Conservation (phyloP, 1,140 invertebrate genomes). For the Triops cancriformis region DNA sequence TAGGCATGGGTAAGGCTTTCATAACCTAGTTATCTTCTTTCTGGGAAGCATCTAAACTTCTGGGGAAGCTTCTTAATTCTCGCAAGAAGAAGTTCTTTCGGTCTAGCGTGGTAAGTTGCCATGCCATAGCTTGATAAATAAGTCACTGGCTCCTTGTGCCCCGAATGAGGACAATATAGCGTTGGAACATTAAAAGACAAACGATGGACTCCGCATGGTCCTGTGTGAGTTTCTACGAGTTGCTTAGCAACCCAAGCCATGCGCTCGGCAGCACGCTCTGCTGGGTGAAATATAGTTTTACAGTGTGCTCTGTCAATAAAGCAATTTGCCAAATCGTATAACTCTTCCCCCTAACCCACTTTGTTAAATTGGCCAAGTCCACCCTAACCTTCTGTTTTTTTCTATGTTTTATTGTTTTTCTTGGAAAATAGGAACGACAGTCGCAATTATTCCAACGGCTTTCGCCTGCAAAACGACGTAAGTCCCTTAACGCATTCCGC, state of each 20-base stretch:
- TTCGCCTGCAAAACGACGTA: background rate
- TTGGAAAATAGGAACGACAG: background rate
- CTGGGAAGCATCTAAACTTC: background rate
- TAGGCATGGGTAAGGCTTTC: too few species aligned
- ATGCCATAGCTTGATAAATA: background rate
- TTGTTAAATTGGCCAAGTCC: background rate
- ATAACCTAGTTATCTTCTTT: background rate
- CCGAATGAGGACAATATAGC: background rate
- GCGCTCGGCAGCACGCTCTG: background rate
- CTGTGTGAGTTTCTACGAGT: background rate
- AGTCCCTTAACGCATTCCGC: background rate
- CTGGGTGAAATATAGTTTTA: background rate
- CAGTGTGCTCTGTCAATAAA: background rate
- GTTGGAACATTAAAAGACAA: background rate
- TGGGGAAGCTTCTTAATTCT: background rate
- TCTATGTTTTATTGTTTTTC: background rate
- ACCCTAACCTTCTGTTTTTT: background rate
- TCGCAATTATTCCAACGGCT: background rate
- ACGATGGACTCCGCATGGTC: background rate
- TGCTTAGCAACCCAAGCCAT: background rate
- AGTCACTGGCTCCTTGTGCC: background rate
- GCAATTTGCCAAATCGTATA: background rate
- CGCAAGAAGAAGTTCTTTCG: background rate
- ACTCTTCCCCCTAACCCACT: background rate
- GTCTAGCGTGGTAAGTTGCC: background rate